phyloP scores from a whole-genome alignment of 2,888 invertebrate species.

The Morinoia aosen region DNA sequence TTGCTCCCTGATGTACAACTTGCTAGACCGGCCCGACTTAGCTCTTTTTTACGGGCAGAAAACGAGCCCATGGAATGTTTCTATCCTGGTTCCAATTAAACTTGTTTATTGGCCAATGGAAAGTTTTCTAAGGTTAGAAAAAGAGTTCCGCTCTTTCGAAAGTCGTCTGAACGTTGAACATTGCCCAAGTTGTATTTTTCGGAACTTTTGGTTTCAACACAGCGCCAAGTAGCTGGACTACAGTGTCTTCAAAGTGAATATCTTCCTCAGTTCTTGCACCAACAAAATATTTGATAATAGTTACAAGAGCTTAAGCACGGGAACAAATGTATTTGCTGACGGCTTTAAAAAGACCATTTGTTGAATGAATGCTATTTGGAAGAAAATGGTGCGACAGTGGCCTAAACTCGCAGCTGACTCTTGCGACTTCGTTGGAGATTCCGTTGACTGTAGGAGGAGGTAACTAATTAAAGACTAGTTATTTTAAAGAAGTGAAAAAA shows the following conservation, averaged over 20 bases:
- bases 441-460: too few species aligned
- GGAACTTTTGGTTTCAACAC: not conserved
- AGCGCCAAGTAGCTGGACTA: not conserved
- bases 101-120: slow-evolving; percentile 34
- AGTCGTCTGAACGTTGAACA: slow-evolving; percentile 10
- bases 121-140: slow-evolving; percentile 19
- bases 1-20: not conserved
- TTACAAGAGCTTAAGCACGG: too few species aligned
- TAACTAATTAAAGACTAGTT: too few species aligned
- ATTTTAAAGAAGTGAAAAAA: too few species aligned
- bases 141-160: not conserved
- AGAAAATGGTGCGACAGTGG: too few species aligned
- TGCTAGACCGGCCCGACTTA: not conserved
- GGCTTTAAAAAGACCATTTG: too few species aligned
- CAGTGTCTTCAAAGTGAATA: not conserved
- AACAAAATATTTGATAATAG: not conserved
- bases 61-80: slow-evolving; percentile 1
- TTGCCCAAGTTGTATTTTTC: not conserved
- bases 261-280: not conserved
- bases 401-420: too few species aligned
- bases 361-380: too few species aligned
- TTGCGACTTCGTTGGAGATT: too few species aligned
- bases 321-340: too few species aligned
- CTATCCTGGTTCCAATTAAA: slow-evolving; percentile 18
- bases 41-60: not conserved